phyloP scores from a whole-genome alignment of 1,140 invertebrate species.

The Drosophila eugracilis region DNA sequence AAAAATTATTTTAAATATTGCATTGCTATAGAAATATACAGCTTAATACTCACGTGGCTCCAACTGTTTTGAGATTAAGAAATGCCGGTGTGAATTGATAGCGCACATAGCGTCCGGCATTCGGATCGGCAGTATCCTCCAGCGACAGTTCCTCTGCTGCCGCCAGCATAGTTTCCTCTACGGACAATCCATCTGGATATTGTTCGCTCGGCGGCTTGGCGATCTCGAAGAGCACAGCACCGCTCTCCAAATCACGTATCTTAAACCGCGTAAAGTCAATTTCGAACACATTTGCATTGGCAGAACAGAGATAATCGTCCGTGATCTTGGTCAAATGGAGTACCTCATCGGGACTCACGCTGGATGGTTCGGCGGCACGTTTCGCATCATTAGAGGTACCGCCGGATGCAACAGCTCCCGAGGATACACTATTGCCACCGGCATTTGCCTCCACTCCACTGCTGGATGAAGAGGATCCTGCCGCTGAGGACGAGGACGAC shows the following conservation, averaged over 20 bases:
- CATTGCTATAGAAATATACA: not conserved
- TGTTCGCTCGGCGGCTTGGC: constrained; percentile 93
- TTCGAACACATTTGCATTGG: constrained; percentile 98
- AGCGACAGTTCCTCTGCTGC: constrained; percentile 86
- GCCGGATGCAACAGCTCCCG: constrained; percentile 6
- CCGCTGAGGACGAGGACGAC: constrained; percentile 15
- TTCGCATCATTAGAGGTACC: constrained; percentile 28
- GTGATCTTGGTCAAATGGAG: constrained; percentile 87
- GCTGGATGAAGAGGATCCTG: constrained; percentile 7
- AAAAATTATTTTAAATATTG: not conserved
- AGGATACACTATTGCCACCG: constrained; percentile 10
- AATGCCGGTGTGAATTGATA: constrained; percentile 99
- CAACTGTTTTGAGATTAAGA: constrained; percentile 97
- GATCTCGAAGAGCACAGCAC: constrained; percentile 97
- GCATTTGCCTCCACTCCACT: constrained; percentile 3
- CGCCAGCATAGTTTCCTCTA: constrained; percentile 87
- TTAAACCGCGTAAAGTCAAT: constrained; percentile 99
- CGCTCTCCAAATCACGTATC: constrained; percentile 97
- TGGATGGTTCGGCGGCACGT: constrained; percentile 46
- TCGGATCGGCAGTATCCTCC: constrained; percentile 89
- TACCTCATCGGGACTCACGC: constrained; percentile 88
- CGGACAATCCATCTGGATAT: constrained; percentile 86
- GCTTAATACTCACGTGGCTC: constrained; percentile 92
- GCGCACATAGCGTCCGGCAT: constrained; percentile 97
- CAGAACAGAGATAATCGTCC: constrained; percentile 94